Conservation (phyloP, 2,888 invertebrate species). For the Junonia oenone region DNA sequence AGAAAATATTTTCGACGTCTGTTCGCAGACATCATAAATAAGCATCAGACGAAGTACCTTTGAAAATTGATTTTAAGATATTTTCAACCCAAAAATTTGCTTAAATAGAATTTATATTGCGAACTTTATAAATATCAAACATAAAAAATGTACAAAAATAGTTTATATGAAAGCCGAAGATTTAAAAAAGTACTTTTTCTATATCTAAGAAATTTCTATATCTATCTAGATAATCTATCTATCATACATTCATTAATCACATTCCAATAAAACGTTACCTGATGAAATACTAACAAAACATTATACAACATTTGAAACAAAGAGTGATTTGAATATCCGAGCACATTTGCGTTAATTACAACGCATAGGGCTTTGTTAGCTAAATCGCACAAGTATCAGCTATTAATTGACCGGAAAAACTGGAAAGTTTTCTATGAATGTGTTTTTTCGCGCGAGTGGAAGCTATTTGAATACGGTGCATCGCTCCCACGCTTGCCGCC, state of each 20-base stretch:
- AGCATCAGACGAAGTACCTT: background rate
- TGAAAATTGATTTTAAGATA: background rate
- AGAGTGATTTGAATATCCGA: constrained; percentile 66
- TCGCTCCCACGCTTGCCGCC: constrained; percentile 58
- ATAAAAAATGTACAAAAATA: too few species aligned
- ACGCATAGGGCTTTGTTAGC: constrained; percentile 47
- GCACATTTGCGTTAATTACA: constrained; percentile 44
- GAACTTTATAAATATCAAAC: too few species aligned
- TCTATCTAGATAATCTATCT: too few species aligned
- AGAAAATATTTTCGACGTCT: background rate
- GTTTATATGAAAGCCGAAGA: too few species aligned
- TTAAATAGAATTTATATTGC: too few species aligned
- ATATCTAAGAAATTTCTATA: too few species aligned
- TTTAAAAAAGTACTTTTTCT: too few species aligned
- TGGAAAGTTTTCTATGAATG: constrained; percentile 62
- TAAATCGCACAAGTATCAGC: constrained; percentile 41
- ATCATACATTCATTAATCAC: constrained; percentile 10
- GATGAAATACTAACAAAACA: constrained; percentile 20
- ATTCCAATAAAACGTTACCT: constrained; percentile 16
- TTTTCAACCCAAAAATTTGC: too few species aligned
- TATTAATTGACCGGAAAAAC: constrained; percentile 70
- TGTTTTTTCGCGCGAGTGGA: constrained; percentile 34
- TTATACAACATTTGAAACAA: constrained; percentile 41
- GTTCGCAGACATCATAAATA: background rate
- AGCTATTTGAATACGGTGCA: constrained; percentile 60